Base-by-base conservation (phyloP, 2,113 vertebrate species). In the Nesoenas mayeri region DNA sequence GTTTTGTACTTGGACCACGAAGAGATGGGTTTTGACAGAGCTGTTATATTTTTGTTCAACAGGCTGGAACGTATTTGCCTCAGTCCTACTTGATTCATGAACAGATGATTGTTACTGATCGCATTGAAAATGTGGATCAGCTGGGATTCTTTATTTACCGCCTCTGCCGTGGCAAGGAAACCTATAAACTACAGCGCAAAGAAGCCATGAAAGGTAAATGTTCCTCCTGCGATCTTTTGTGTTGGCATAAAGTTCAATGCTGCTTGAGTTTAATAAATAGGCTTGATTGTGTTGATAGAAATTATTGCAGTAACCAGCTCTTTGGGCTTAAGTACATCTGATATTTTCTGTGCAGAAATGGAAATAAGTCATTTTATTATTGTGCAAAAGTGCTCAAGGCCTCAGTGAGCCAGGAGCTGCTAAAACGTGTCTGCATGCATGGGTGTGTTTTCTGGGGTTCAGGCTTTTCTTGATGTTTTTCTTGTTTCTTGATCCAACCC, bases 31-130 rank as follows among this genome's bases (percentile, higher is more conserved):
- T 97, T 92, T 86, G 65, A 79, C 62, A 67, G 47, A 88, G 57
- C 61, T 79, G 75, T 61, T 84, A 3, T 1, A 4, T 60, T 93
- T 94, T 47, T 86, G 26, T 89, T 77, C 56, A 72, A 14, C 97
- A 99, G 99, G 98, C 99, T 88, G 99, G 99, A 85, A 99, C 98
- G 12, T 99, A 99, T 92, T 97, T 99, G 98, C 99, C 99, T 24
- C 99, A 99, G 97, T 99, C 99, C 2, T 98, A 98, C 93, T 97
- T 99, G 97, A 96, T 99, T 96, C 99, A 99, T 1, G 99, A 99
- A 80, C 99, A 99, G 97, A 99, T 99, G 99, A 97, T 99, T 15
- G 99, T 99, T 95, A 99, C 99, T 3, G 99, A 99, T 96, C 98
- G 98, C 61, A 98, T 99, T 97, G 98, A 99, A 87, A 98, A 98